A percentile compares a stretch with the other conserved stretches of the same genome.
These are phyloP conservation scores for Saimiri boliviensis DNA, from an alignment of 2,113 vertebrate genomes.

Conservation along the genomic window DNA sequence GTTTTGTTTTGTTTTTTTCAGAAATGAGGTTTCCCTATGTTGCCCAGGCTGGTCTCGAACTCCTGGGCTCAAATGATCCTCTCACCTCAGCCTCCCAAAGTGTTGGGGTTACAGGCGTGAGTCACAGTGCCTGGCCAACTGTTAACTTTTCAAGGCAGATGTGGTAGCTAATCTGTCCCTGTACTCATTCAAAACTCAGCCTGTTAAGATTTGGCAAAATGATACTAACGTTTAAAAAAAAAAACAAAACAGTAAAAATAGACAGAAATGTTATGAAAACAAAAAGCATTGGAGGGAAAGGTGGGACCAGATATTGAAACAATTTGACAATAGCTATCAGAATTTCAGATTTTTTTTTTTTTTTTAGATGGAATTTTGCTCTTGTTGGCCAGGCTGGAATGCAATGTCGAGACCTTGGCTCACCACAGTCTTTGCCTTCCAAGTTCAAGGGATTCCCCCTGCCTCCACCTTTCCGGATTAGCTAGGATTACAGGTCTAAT, in stretches of 20 bases:
- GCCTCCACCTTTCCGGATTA: too few species aligned
- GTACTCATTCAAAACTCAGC: neutral
- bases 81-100: neutral
- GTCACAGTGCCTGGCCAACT: neutral
- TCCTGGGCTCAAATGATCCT: neutral
- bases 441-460: too few species aligned
- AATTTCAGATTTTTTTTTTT: neutral
- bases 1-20: neutral
- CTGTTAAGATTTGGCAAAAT: conserved; percentile 40
- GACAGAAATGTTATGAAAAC: neutral
- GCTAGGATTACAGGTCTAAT: too few species aligned
- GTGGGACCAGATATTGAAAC: neutral
- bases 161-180: neutral
- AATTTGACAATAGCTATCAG: neutral
- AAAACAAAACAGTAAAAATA: neutral
- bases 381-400: too few species aligned
- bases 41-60: neutral
- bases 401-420: too few species aligned
- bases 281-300: neutral
- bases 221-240: neutral
- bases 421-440: too few species aligned
- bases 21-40: neutral
- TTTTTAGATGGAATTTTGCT: too few species aligned
- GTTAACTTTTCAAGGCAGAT: neutral
- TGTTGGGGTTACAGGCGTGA: neutral